Evolutionary conservation across 35 echinoderm and acorn worm genomes (phyloP).

Genomic region (Strongylocentrotus purpuratus): DNA sequence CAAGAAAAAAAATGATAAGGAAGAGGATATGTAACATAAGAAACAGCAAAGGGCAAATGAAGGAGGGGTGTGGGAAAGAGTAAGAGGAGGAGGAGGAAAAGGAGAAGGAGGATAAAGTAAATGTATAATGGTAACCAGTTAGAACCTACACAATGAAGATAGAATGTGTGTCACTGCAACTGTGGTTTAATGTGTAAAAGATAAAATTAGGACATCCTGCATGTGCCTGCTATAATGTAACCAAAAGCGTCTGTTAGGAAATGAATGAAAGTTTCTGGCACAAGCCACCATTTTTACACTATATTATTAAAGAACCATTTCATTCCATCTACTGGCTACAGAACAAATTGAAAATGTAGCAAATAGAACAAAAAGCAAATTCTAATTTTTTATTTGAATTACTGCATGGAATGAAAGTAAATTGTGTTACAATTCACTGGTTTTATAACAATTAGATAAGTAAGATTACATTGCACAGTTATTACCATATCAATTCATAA

Average conservation of each 20-base stretch:
- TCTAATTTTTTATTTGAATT: too few relatives aligned
- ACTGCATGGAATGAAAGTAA: too few relatives aligned
- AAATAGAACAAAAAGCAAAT: too few relatives aligned
- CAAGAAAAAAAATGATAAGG: too few relatives aligned
- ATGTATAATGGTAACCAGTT: not conserved
- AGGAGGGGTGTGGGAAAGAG: too few relatives aligned
- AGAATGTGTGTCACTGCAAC: not conserved
- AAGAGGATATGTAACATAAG: too few relatives aligned
- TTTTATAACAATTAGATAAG: too few relatives aligned
- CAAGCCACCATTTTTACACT: not conserved
- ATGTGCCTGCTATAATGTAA: not conserved
- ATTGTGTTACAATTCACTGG: too few relatives aligned
- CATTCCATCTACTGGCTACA: not conserved
- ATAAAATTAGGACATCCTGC: not conserved
- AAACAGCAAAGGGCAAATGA: too few relatives aligned
- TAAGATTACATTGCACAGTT: too few relatives aligned
- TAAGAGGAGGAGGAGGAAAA: not conserved
- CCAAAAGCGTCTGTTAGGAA: not conserved
- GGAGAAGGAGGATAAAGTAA: not conserved
- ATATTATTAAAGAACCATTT: not conserved
- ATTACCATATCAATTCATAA: too few relatives aligned
- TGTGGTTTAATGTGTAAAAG: not conserved
- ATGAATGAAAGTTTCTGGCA: slow-evolving; percentile 1
- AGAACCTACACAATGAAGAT: not conserved
- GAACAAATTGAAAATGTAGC: not conserved